Evolutionary conservation across 2,888 invertebrate genomes (phyloP), one percentile per base, ranked within the genome.

Genomic region (Diadromus collaris): DNA sequence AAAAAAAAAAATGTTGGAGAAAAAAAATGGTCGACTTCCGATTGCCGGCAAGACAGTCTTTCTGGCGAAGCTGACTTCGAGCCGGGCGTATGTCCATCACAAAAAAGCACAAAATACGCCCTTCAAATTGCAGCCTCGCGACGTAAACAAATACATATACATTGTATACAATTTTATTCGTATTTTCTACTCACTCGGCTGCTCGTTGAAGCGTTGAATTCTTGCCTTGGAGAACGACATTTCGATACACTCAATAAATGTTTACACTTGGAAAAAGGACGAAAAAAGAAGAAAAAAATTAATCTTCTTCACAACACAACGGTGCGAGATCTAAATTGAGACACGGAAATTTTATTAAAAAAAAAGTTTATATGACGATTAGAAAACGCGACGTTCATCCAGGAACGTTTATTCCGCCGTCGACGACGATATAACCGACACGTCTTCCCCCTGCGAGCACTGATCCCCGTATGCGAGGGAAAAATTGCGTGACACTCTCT

Each of bases 201-300:
- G 86, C 79, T 93, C 93, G 85, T 93, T 93, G 86, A 93, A 93
- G 60, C 93, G 90, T 81, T 92, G 91, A 56, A 93, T 89, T 88
- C 92, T 92, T 0, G 93, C 93, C 88, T 92, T 92, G n/a, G 93
- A 91, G 86, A 93, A 93, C 58, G 93, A 92, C 93, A 93, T 93
- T 27, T 56, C 29, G 56, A 56, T 27, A 27, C 29, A 56, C 27
- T 58, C 48, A 27, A 27, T 41, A 21, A 64, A 58, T 29, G 58
- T 60, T 73, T 32, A 72, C 54, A 67, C 44, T 48, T 16, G 7
- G 24, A 48, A 19, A 73, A 72, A 58, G 27, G 46, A 64, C 19
- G n/a, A 64, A 41, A 60, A 46, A 34, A 44, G 38, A 58, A 54
- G 29, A 21, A 38, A 74, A 54, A 7, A 44, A 38, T 19, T 38